Evolutionary conservation across 2,888 invertebrate species (phyloP), one percentile per base, ranked within the genome.

Genomic region (Ophonus ardosiacus): DNA sequence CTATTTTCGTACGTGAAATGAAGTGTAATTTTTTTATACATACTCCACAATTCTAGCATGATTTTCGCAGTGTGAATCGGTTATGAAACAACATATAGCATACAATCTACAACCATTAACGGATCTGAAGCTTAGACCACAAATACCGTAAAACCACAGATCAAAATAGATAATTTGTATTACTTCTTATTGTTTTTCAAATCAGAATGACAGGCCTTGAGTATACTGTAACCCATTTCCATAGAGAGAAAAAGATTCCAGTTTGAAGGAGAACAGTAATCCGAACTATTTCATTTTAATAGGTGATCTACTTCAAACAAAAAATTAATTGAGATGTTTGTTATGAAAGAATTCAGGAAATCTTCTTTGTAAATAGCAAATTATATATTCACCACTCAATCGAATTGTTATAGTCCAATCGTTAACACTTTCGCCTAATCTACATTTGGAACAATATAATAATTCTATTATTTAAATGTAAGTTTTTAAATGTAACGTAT

Each of bases 161-260:
- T 51, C 10, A 51, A 13, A 13, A 51, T 8, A 8, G 13, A 51
- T 51, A 51, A 2, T 51, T 8, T 51, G 4, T 51, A 1, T 31
- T 68, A 7, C 68, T 7, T 68, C 68, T 40, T 51, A 51, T 51
- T 74, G 74, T 68, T 68, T 68, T 38, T 68, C n/a, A 40, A 31
- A 68, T 68, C 15, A 31, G 31, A 3, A 15, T 38, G 68, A 68
- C 31, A 68, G 38, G 43, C 71, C 71, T 74, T 74, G 71, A 43
- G 21, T 68, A 74, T 43, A 1, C 43, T 51, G 8, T 51, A 13
- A 51, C 18, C 43, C 10, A 74, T 74, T 68, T 74, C 71, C 71
- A 74, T 43, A 13, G 43, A 74, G 71, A 74, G 13, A 74, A 74
- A 71, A 74, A 74, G 71, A 74, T 74, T 40, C 71, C 7, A 68